Conservation (phyloP, 2,888 invertebrate species). For the Amiota minor region DNA sequence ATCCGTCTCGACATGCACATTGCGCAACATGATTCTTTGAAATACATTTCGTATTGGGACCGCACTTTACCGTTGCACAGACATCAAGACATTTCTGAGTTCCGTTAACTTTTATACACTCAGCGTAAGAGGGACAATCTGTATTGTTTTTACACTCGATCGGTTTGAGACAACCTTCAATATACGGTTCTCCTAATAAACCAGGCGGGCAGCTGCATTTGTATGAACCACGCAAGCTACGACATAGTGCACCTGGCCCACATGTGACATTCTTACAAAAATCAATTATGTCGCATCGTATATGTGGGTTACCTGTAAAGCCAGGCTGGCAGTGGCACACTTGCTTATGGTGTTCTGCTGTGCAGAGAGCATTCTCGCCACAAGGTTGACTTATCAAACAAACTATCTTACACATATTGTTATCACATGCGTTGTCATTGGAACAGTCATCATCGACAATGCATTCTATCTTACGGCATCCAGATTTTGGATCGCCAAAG, state of each 20-base stretch:
- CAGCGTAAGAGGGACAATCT: slow-evolving; percentile 87
- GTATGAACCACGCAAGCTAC: slow-evolving; percentile 85
- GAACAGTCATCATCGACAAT: slow-evolving; percentile 81
- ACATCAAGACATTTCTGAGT: slow-evolving; percentile 87
- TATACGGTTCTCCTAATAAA: slow-evolving; percentile 88
- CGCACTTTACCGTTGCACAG: slow-evolving; percentile 85
- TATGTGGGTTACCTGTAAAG: slow-evolving; percentile 84
- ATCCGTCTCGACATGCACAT: slow-evolving; percentile 86
- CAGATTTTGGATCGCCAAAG: slow-evolving; percentile 86
- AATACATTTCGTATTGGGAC: slow-evolving; percentile 87
- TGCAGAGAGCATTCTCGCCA: slow-evolving; percentile 88
- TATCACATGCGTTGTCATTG: slow-evolving; percentile 87
- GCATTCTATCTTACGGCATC: slow-evolving; percentile 88
- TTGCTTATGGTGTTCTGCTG: slow-evolving; percentile 86
- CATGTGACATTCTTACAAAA: slow-evolving; percentile 86
- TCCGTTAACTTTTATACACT: slow-evolving; percentile 82
- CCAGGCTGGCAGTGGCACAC: slow-evolving; percentile 91
- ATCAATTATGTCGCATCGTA: slow-evolving; percentile 83
- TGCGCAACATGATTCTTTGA: slow-evolving; percentile 83
- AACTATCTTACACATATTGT: slow-evolving; percentile 88
- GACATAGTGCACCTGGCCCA: slow-evolving; percentile 85
- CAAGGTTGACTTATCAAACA: slow-evolving; percentile 89
- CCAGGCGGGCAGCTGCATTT: slow-evolving; percentile 86
- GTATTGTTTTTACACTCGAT: slow-evolving; percentile 85
- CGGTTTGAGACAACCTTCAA: slow-evolving; percentile 86